These are phyloP conservation scores for Mizuhopecten yessoensis DNA, from an alignment of 1,140 invertebrate species.

Conservation along the genomic window DNA sequence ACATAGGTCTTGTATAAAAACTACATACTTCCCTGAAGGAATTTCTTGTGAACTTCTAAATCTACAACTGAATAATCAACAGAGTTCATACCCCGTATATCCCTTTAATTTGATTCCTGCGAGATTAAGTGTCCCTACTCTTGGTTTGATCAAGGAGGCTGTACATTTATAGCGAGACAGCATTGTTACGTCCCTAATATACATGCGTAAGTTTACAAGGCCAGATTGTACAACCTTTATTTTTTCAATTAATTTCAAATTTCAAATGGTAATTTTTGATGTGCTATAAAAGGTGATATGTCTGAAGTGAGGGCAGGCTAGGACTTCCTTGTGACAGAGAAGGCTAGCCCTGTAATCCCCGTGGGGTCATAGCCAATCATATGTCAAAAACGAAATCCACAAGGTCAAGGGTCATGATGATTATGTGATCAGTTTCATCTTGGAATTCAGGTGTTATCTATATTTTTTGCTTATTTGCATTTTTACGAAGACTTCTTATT, in stretches of 20 bases:
- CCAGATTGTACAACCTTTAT: conserved; percentile 12
- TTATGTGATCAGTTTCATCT: conserved; percentile 12
- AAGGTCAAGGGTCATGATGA: not conserved
- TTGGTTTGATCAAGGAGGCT: not conserved
- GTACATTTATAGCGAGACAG: not conserved
- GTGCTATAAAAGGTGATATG: not conserved
- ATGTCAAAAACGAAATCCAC: not conserved
- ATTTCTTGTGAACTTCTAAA: not conserved
- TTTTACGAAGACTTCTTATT: conserved; percentile 35
- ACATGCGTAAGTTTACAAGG: conserved; percentile 26
- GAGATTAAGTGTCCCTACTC: not conserved
- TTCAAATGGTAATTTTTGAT: conserved; percentile 34
- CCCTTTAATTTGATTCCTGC: not conserved
- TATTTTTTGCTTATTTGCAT: conserved; percentile 32
- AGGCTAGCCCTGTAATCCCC: not conserved
- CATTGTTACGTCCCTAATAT: not conserved
- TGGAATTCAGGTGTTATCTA: not conserved
- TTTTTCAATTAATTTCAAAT: conserved; percentile 38
- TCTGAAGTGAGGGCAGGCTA: not conserved
- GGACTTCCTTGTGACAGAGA: not conserved
- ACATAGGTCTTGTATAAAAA: not conserved
- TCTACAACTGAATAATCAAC: not conserved
- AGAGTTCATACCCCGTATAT: not conserved
- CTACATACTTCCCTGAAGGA: not conserved
- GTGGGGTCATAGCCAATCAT: conserved; percentile 6